Percentiles rank a stretch among this genome's conserved stretches.
Evolutionary conservation across 2,888 invertebrate genomes (phyloP).

Genomic region (Pyrochroa serraticornis): DNA sequence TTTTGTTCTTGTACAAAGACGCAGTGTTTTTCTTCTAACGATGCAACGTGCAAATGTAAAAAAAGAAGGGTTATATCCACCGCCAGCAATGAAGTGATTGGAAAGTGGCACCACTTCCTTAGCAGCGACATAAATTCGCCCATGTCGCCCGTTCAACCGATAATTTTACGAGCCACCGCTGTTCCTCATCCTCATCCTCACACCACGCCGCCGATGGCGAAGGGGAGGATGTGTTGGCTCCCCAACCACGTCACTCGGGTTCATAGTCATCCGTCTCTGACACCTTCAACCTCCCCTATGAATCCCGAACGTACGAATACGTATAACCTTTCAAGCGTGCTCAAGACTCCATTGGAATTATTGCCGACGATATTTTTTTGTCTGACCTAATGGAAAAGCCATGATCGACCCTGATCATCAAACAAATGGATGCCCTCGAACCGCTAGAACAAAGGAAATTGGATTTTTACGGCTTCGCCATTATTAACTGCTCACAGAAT

Average conservation of each 20-base stretch:
- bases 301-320: constrained; percentile 39
- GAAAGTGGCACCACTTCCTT: constrained; percentile 6
- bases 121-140: constrained; percentile 9
- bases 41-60: constrained; percentile 1
- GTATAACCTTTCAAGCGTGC: constrained; percentile 32
- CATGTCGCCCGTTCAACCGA: constrained; percentile 4
- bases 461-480: no score
- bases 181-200: constrained; percentile 7
- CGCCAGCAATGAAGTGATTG: constrained; percentile 1
- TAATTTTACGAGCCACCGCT: constrained; percentile 11
- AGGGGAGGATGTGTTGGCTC: constrained; percentile 34
- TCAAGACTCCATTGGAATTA: constrained; percentile 6
- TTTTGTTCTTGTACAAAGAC: no score
- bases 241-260: constrained; percentile 37
- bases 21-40: not conserved
- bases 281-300: constrained; percentile 43
- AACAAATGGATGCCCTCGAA: constrained; percentile 4
- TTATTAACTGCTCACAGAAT: no score
- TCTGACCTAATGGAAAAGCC: constrained; percentile 16
- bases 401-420: constrained; percentile 8
- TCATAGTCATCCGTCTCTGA: constrained; percentile 46
- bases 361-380: constrained; percentile 10
- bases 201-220: constrained; percentile 4
- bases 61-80: not conserved
- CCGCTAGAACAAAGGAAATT: no score